Conservation (phyloP, 2,888 invertebrate species). For the Tetanocera ferruginea region DNA sequence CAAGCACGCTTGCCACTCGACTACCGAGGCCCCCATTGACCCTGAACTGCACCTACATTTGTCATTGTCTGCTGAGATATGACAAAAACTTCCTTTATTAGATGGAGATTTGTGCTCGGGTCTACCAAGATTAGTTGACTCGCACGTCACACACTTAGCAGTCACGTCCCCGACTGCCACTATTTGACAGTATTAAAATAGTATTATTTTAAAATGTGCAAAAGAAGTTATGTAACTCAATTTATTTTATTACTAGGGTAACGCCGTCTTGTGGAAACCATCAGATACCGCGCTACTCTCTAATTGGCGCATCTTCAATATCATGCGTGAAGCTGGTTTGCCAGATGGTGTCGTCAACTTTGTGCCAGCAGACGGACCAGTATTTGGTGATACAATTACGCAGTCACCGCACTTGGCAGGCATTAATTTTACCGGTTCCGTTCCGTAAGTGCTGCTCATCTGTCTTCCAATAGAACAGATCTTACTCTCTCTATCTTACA, state of each 20-base stretch:
- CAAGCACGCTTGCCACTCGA: no score
- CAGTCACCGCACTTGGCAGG: conserved; percentile 88
- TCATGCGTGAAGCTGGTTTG: conserved; percentile 95
- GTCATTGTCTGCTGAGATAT: no score
- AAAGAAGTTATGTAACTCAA: no score
- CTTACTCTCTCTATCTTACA: background rate
- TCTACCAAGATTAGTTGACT: no score
- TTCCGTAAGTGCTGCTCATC: conserved; percentile 75
- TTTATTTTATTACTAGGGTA: conserved; percentile 78
- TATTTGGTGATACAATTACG: conserved; percentile 93
- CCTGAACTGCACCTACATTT: no score
- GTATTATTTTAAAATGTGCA: no score
- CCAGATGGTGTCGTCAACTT: conserved; percentile 98
- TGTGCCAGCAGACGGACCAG: conserved; percentile 94
- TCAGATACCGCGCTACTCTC: conserved; percentile 97
- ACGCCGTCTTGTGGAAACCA: conserved; percentile 97
- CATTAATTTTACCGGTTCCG: conserved; percentile 98
- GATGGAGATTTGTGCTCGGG: no score
- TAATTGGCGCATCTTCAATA: conserved; percentile 93
- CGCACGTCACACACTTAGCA: no score
- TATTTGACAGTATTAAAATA: background rate
- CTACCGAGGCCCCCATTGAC: no score
- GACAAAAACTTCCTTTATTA: no score
- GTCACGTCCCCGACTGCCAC: no score
- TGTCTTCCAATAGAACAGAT: background rate